Evolutionary conservation across 2,113 vertebrate genomes (phyloP).

Genomic region (Psilopogon haemacephalus): DNA sequence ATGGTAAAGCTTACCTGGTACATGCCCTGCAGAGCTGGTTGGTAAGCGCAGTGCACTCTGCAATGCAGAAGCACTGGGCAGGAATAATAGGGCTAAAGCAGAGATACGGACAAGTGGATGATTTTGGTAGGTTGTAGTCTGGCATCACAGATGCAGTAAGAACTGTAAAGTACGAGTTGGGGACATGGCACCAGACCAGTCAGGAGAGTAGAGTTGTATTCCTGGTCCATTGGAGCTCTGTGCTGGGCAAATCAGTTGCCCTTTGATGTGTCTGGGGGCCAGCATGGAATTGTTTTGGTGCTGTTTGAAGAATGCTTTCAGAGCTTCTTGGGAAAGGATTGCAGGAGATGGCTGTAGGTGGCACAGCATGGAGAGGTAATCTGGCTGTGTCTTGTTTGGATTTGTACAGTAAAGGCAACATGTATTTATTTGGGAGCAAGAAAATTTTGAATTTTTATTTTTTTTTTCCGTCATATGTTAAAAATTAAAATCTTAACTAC

Average conservation of each 20-base stretch:
- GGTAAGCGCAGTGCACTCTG: accelerated
- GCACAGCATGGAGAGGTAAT: background rate
- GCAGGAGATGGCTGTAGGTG: background rate
- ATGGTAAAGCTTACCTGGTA: background rate
- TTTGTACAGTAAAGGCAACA: accelerated
- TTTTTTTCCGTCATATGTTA: background rate
- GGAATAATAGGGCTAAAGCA: accelerated
- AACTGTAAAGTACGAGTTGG: accelerated
- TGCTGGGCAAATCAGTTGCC: background rate
- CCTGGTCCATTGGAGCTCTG: accelerated
- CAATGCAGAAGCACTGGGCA: accelerated
- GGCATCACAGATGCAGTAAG: background rate
- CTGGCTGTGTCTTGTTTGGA: background rate
- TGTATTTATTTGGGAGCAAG: background rate
- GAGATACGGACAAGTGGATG: too few species aligned
- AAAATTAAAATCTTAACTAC: background rate
- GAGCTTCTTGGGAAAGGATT: background rate
- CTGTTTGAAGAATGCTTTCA: accelerated
- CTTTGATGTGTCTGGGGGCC: accelerated
- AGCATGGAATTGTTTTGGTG: background rate
- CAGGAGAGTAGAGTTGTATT: background rate
- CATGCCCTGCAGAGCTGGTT: background rate
- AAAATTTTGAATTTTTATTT: background rate
- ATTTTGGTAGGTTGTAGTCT: accelerated
- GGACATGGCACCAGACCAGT: accelerated